Evolutionary conservation across 2,797 vertebrate genomes (phyloP).

Genomic region (Sebastes umbrosus): DNA sequence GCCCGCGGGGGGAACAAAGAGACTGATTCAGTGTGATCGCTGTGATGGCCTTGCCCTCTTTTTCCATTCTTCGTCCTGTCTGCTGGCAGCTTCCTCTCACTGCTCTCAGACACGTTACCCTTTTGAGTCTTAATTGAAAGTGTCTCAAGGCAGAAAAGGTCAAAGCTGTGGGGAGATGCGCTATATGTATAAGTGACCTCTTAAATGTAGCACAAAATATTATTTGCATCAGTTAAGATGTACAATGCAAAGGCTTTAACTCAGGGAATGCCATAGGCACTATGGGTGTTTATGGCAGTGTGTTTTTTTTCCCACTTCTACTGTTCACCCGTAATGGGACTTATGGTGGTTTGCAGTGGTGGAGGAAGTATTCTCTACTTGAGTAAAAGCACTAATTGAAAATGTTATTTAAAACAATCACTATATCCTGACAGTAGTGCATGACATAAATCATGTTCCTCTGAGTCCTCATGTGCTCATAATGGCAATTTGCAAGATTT

Average conservation of each 20-base stretch:
- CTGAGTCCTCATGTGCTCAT: too few species aligned
- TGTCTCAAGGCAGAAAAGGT: constrained; percentile 55
- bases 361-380: not conserved
- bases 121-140: constrained; percentile 48
- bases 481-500: too few species aligned
- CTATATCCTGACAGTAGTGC: too few species aligned
- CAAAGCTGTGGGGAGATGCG: constrained; percentile 21
- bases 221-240: constrained; percentile 15
- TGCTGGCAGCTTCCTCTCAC: constrained; percentile 34
- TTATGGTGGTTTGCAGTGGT: not conserved
- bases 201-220: constrained; percentile 54
- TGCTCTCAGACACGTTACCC: constrained; percentile 35
- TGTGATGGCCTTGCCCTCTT: constrained; percentile 24
- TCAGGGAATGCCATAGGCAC: not conserved
- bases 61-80: constrained; percentile 44
- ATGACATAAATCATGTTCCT: too few species aligned
- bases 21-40: constrained; percentile 47
- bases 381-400: not conserved
- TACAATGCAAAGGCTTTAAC: constrained; percentile 20
- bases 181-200: constrained; percentile 26
- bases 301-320: not conserved
- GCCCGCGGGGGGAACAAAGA: constrained; percentile 29
- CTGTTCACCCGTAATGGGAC: not conserved
- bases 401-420: too few species aligned
- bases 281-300: not conserved